Conservation (phyloP, 2,888 invertebrate genomes). For the Venustoraphidia nigricollis region DNA sequence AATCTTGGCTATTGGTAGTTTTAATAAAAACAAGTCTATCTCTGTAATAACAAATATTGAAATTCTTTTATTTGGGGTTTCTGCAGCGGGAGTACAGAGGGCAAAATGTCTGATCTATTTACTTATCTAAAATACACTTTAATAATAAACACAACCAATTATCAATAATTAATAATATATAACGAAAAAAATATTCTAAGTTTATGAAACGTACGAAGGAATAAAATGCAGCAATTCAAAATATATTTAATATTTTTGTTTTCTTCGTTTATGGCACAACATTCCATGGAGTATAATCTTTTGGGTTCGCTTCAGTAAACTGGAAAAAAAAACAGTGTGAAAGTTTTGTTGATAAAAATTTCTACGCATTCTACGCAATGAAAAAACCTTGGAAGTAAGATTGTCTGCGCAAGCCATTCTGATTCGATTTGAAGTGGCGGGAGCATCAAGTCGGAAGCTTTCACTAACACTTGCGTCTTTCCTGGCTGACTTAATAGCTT, state of each 20-base stretch:
- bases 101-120: too few relatives aligned
- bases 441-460: constrained; percentile 57
- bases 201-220: neutral
- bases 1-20: too few relatives aligned
- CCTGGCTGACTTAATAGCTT: constrained; percentile 69
- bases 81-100: too few relatives aligned
- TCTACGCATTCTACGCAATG: neutral
- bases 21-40: too few relatives aligned
- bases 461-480: constrained; percentile 43
- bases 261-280: constrained; percentile 32
- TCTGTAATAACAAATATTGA: too few relatives aligned
- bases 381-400: constrained; percentile 56
- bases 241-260: constrained; percentile 1
- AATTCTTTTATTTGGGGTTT: too few relatives aligned
- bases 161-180: neutral
- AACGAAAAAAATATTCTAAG: neutral
- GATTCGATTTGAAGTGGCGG: constrained; percentile 78
- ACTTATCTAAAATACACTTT: too few relatives aligned
- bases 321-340: constrained; percentile 25
- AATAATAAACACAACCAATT: too few relatives aligned
- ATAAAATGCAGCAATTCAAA: constrained; percentile 1
- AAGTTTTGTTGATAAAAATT: neutral
- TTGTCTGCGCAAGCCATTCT: constrained; percentile 80
- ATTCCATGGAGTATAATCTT: constrained; percentile 48
- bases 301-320: constrained; percentile 37